These are phyloP conservation scores for Tychaedon coryphoeus DNA, from an alignment of 2,113 vertebrate species.

Conservation along the genomic window DNA sequence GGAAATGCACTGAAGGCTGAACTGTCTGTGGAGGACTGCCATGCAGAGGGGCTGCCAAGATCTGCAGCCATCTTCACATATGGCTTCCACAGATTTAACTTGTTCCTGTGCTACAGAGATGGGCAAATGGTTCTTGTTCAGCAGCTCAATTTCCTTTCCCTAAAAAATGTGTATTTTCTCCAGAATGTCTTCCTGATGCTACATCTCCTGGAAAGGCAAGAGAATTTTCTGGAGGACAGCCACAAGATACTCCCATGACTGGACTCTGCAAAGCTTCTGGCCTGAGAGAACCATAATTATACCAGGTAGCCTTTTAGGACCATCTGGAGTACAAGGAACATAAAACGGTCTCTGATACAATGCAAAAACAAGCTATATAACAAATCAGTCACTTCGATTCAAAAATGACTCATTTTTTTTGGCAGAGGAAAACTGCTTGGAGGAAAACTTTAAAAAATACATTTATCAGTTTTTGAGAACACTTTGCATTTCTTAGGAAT, in stretches of 20 bases:
- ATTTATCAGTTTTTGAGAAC: neutral
- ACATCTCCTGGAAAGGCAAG: neutral
- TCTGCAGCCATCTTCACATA: accelerated
- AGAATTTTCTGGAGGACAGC: neutral
- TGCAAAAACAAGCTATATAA: neutral
- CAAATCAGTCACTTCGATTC: neutral
- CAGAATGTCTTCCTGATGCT: neutral
- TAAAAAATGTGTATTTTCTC: neutral
- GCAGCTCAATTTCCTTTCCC: neutral
- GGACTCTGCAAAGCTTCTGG: neutral
- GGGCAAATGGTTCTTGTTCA: neutral
- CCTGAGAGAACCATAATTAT: neutral
- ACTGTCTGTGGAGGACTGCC: neutral
- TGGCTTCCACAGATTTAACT: neutral
- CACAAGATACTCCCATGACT: neutral
- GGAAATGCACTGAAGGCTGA: neutral
- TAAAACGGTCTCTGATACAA: neutral
- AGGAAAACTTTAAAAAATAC: neutral
- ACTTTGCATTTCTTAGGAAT: neutral
- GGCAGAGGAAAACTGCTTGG: neutral
- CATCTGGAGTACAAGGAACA: neutral
- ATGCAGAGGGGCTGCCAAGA: neutral
- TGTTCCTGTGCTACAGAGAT: neutral
- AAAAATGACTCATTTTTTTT: neutral
- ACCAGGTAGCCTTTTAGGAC: neutral